Evolutionary conservation across 2,888 invertebrate genomes (phyloP), one percentile per base, ranked within the genome.

Genomic region (Drosophila lutescens): DNA sequence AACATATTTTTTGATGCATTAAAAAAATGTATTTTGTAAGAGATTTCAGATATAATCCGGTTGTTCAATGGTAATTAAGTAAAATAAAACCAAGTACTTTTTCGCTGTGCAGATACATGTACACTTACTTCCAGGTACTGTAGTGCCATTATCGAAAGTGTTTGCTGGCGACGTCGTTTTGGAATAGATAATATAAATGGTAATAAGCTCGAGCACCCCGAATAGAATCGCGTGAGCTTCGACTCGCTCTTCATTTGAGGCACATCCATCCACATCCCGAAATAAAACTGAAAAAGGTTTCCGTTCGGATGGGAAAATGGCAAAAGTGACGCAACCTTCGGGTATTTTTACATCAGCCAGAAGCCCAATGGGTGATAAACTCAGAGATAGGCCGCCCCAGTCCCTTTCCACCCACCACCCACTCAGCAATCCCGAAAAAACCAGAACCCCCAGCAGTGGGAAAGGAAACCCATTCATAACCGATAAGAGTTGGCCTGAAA

Each of bases 241-340:
- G 36, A 62, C 44, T 50, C 26, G 36, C 20, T 51, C 20, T n/a
- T 15, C 20, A 36, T 20, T 32, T 30, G 15, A 32, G 69, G 58
- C 68, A 68, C 55, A 40, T 58, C 54, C 20, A 53, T 58, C 54
- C 20, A 53, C 69, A 54, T 59, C 49, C 68, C 62, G 50, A 71
- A 71, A 70, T 44, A 38, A 54, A 46, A 40, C 34, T 41, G 10
- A 47, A 47, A 67, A 55, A 30, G 55, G 50, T 51, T 49, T 49
- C 34, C 30, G 44, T 43, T 59, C 32, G n/a, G 46, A 20, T 54
- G 47, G 36, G 54, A 32, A 72, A 77, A 76, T 76, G 80, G 59
- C 75, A 55, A 71, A 62, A 58, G 57, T 82, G 81, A 86, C 86
- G 81, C 80, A 86, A 82, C 76, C 76, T 58, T 78, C 47, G 56